Evolutionary conservation across 1,140 invertebrate species (phyloP).

Genomic region (Drosophila auraria): DNA sequence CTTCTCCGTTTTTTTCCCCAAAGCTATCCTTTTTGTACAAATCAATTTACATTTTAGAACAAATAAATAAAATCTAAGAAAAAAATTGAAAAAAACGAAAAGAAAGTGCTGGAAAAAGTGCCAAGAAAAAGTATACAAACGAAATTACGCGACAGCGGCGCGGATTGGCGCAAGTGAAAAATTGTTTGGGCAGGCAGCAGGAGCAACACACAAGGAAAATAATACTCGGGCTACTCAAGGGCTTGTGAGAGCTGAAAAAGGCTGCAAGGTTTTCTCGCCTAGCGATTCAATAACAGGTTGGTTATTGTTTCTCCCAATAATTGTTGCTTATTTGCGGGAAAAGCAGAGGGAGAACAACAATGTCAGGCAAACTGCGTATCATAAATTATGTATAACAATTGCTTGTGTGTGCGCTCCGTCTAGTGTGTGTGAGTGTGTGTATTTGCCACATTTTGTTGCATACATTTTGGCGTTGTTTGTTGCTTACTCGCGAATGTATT

Average conservation of each 20-base stretch:
- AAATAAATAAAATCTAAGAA: conserved; percentile 1
- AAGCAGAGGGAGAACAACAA: conserved; percentile 3
- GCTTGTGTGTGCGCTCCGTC: conserved; percentile 18
- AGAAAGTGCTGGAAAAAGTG: conserved; percentile 22
- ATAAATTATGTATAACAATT: conserved; percentile 73
- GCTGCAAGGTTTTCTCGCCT: conserved; percentile 41
- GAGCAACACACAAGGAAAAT: conserved; percentile 17
- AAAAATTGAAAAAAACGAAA: not conserved
- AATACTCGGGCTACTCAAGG: conserved; percentile 3
- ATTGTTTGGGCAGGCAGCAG: conserved; percentile 52
- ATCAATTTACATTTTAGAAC: conserved; percentile 17
- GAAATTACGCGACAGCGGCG: conserved; percentile 11
- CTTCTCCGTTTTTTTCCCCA: conserved; percentile 30
- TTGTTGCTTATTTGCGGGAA: conserved; percentile 24
- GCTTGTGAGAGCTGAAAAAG: conserved; percentile 13
- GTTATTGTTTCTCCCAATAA: conserved; percentile 25
- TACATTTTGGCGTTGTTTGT: conserved; percentile 29
- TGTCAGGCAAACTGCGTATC: conserved; percentile 53
- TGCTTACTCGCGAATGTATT: not conserved
- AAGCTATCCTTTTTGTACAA: conserved; percentile 34
- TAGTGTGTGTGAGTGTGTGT: conserved; percentile 9
- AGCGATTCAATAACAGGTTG: conserved; percentile 55
- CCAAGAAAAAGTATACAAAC: conserved; percentile 25
- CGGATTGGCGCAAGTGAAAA: conserved; percentile 53
- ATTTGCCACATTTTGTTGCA: conserved; percentile 40